Conservation (phyloP, 1,140 invertebrate genomes). For the Drosophila obscura region DNA sequence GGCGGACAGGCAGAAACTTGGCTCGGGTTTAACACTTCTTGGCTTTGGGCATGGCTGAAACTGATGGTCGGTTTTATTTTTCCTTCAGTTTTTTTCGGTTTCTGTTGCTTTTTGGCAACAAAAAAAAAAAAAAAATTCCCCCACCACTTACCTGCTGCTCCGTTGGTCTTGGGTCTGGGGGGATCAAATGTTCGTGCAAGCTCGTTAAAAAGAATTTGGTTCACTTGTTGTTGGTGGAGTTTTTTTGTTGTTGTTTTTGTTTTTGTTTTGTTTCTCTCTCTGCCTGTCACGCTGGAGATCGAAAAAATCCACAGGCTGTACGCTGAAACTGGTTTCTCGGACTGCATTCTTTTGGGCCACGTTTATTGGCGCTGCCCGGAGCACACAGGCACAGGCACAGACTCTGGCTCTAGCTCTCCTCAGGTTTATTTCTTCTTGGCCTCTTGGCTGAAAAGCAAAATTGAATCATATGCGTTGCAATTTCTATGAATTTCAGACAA, state of each 20-base stretch:
- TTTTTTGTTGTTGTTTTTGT: not conserved
- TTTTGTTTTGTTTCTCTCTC: conserved; percentile 46
- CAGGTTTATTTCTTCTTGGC: conserved; percentile 18
- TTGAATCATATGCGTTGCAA: conserved; percentile 76
- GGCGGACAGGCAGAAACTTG: conserved; percentile 59
- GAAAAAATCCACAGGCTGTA: conserved; percentile 70
- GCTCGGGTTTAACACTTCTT: conserved; percentile 79
- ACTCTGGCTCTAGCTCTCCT: conserved; percentile 9
- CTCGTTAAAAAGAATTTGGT: conserved; percentile 83
- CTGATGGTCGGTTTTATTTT: conserved; percentile 15
- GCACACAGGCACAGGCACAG: not conserved
- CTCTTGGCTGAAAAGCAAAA: conserved; percentile 59
- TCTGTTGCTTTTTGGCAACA: conserved; percentile 47
- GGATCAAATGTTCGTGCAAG: conserved; percentile 81
- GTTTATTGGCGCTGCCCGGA: conserved; percentile 69
- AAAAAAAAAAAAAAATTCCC: conserved; percentile 2
- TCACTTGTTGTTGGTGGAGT: conserved; percentile 70
- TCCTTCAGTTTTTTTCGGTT: conserved; percentile 24
- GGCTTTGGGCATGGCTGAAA: conserved; percentile 51
- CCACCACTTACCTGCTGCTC: conserved; percentile 47
- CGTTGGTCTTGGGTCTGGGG: conserved; percentile 16
- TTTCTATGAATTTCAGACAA: conserved; percentile 58
- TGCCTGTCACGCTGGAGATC: conserved; percentile 46
- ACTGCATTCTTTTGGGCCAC: conserved; percentile 81
- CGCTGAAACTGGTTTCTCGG: conserved; percentile 76